Conservation (phyloP, 1,140 invertebrate species). For the Euura lappo region DNA sequence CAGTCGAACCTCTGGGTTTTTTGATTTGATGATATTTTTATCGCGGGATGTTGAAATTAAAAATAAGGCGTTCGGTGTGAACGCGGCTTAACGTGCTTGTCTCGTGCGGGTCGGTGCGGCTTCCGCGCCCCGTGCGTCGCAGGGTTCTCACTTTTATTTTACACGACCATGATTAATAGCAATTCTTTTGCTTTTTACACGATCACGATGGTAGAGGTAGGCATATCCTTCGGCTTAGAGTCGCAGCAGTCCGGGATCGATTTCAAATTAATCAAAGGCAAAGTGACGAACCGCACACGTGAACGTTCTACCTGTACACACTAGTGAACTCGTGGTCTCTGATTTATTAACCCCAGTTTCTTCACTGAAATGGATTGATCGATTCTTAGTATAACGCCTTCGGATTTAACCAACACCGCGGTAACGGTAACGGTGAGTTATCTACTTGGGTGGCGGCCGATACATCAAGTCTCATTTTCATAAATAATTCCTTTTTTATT, state of each 20-base stretch:
- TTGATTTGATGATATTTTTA: no score
- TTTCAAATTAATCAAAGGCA: conserved; percentile 1
- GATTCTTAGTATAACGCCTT: background rate
- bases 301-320: background rate
- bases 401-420: background rate
- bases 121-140: background rate
- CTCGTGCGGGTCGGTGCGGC: background rate
- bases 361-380: background rate
- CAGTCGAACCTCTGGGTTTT: no score
- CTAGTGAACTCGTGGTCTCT: background rate
- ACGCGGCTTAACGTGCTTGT: background rate
- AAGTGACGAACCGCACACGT: background rate
- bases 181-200: conserved; percentile 4
- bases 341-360: background rate
- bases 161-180: conserved; percentile 7
- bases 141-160: conserved; percentile 6
- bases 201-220: background rate
- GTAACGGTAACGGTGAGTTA: background rate
- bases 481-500: background rate
- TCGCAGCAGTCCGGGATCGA: background rate
- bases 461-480: conserved; percentile 9
- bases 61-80: background rate
- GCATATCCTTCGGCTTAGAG: background rate
- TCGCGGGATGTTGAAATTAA: no score
- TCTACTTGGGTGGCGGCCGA: background rate